Percentiles rank a stretch among this genome's conserved stretches.
These are phyloP conservation scores for Odontomyia ornata DNA, from an alignment of 2,888 invertebrate genomes.

Conservation along the genomic window DNA sequence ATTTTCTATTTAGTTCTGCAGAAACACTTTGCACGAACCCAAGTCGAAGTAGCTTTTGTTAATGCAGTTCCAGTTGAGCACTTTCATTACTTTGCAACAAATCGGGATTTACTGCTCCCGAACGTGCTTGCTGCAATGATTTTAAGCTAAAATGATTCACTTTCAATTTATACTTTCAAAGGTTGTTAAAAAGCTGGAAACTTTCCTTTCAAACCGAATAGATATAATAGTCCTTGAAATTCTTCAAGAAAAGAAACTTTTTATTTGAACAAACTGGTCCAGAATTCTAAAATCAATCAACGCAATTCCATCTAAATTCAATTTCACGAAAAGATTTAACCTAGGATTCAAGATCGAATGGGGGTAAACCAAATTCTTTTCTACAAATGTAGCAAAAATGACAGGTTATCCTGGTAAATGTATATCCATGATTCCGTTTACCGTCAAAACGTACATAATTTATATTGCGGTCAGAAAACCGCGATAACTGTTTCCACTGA, in stretches of 20 bases:
- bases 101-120: constrained; percentile 19
- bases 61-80: constrained; percentile 35
- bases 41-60: constrained; percentile 4
- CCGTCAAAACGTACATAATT: not conserved
- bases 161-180: not conserved
- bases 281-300: no score
- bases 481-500: constrained; percentile 20
- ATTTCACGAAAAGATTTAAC: no score
- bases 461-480: constrained; percentile 11
- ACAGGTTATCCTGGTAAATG: no score
- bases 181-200: not conserved
- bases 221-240: no score
- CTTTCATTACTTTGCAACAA: constrained; percentile 28
- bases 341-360: no score
- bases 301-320: no score
- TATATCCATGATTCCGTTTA: no score
- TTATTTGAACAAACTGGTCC: no score
- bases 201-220: no score
- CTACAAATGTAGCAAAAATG: no score
- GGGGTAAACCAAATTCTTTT: no score
- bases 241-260: no score
- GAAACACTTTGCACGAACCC: not conserved
- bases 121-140: constrained; percentile 25
- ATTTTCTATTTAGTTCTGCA: not conserved
- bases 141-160: constrained; percentile 35